Base-by-base conservation (phyloP, 2,888 invertebrate species). In the Laothoe populi region DNA sequence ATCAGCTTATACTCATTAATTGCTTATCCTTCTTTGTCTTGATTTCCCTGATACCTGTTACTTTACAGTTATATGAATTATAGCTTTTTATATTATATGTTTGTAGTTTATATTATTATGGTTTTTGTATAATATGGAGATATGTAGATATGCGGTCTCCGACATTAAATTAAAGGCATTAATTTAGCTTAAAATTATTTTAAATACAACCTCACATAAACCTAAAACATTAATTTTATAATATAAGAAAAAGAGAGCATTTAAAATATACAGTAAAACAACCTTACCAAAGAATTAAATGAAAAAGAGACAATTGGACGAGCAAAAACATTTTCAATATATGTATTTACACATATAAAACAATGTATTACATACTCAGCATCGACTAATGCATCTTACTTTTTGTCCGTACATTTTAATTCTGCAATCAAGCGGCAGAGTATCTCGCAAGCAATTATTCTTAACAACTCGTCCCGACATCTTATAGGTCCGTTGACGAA, bases 401-500 rank as follows among this genome's bases (percentile, higher is more conserved):
- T 86, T 85, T 84, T 85, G 78, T 75, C 80, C 64, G 71, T 70
- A 70, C 68, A 66, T 77, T 79, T 82, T 78, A 79, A 81, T 82
- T 83, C 77, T 72, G 87, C 87, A 86, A 88, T 85, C 81, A 83
- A 79, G 79, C 70, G 72, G 68, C 75, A 61, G 72, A 71, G 81
- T 80, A 77, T 81, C 79, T 82, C 74, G 78, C 79, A 86, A 80
- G 88, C 86, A 88, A 90, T 91, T 90, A 88, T 81, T 78, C 72
- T 75, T 78, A 79, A 75, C 79, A 75, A 75, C 83, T 84, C 84
- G 81, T 79, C 82, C 77, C 74, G 70, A 67, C 72, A 69, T 75
- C 71, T 70, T 78, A 82, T 81, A 83, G 86, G 87, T 86, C 84
- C 82, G 77, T 77, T 68, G 83, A 88, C 84, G 89, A 88, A 89